Conservation (phyloP, 2,113 vertebrate species). For the Prionailurus bengalensis region DNA sequence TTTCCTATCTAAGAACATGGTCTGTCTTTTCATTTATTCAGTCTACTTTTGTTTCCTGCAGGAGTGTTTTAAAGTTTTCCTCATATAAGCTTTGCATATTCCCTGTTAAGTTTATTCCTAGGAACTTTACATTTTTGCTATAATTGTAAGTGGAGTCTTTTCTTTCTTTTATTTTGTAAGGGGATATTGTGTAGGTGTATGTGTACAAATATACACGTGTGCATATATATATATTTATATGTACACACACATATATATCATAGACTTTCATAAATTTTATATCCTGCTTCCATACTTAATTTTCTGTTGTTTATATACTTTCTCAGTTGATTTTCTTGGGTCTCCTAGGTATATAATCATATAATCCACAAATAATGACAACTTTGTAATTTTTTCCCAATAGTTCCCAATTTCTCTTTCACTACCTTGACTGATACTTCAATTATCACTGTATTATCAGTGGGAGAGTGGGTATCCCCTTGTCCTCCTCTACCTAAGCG, state of each 20-base stretch:
- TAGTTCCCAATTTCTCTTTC: not conserved
- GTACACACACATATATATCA: not conserved
- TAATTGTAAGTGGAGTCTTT: not conserved
- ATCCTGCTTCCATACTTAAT: not conserved
- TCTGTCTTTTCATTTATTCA: not conserved
- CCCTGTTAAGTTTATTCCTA: not conserved
- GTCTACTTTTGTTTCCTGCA: not conserved
- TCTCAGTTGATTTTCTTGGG: conserved; percentile 20
- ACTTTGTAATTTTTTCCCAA: not conserved
- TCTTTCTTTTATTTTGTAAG: conserved; percentile 4
- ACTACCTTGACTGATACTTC: not conserved
- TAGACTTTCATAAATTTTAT: not conserved
- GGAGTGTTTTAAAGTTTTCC: not conserved
- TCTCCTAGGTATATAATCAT: not conserved
- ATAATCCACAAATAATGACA: not conserved
- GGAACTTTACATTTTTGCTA: not conserved
- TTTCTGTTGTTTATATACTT: conserved; percentile 29
- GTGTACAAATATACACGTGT: not conserved
- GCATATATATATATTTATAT: not conserved
- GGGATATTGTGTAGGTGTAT: not conserved
- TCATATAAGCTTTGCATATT: conserved; percentile 1
- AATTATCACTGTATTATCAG: not conserved
- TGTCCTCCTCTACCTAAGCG: not conserved
- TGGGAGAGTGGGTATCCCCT: not conserved
- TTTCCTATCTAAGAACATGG: not conserved